Evolutionary conservation across 2,797 vertebrate genomes (phyloP).

Genomic region (Anguilla obscura): DNA sequence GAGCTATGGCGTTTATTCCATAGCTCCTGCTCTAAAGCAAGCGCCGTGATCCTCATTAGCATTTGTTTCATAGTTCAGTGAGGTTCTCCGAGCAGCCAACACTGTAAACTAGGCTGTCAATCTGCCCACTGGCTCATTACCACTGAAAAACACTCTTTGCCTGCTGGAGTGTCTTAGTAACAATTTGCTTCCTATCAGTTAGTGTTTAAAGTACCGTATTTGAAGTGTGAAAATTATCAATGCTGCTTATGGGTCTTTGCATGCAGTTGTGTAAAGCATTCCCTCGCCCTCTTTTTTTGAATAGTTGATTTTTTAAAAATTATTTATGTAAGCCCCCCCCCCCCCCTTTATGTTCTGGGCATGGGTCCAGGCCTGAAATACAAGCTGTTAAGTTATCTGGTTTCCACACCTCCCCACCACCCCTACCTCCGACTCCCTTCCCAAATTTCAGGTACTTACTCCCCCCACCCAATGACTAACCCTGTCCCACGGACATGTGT

Average conservation of each 20-base stretch:
- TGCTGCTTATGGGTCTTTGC: not conserved
- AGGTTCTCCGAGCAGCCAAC: constrained; percentile 31
- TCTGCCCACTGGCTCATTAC: constrained; percentile 34
- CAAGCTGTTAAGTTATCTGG: constrained; percentile 20
- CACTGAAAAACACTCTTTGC: constrained; percentile 42
- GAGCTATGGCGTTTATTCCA: not conserved
- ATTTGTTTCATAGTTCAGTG: constrained; percentile 31
- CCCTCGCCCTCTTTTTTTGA: not conserved
- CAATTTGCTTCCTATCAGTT: not conserved
- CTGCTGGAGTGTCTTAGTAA: constrained; percentile 41
- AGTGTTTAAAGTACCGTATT: not conserved
- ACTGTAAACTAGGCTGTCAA: constrained; percentile 33
- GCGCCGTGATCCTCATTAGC: constrained; percentile 5
- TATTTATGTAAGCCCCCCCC: not conserved
- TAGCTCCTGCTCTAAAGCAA: not conserved
- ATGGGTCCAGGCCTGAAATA: constrained; percentile 12
- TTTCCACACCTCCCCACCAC: not conserved
- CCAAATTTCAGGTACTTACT: not conserved
- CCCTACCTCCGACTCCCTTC: not conserved
- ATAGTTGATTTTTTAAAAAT: not conserved
- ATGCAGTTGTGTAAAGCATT: not conserved
- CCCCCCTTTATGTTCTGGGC: constrained; percentile 18
- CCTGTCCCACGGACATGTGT: not conserved
- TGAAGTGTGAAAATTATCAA: not conserved
- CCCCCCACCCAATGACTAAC: not conserved